Evolutionary conservation across 2,113 vertebrate genomes (phyloP), one percentile per base, ranked within the genome.

Genomic region (Calonectris borealis): DNA sequence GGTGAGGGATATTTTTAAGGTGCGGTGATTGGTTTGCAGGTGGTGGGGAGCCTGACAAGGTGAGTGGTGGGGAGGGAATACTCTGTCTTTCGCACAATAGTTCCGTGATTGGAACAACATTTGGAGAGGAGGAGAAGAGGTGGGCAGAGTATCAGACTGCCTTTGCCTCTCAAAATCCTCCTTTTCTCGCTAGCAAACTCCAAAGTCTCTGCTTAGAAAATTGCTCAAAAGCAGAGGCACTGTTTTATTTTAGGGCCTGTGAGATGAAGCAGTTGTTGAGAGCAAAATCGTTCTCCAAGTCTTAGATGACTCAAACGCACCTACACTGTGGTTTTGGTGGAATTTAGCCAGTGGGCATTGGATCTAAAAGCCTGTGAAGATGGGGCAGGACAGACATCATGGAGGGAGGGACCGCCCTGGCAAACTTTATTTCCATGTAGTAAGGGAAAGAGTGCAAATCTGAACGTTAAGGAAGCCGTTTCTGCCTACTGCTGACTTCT

Each of bases 371-470:
- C 38, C 55, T 73, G 22, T 54, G 57, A 78, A 32, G 52, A 75
- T 48, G 34, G 17, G 57, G 76, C 14, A 75, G 80, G 48, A 86
- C 15, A 76, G n/a, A 62, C 62, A 80, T 58, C 26, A 60, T 3
- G 25, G 51, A 83, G 76, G 76, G 90, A 93, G 40, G 48, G 40
- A 76, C 40, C 2, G 3, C 24, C 6, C 29, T 93, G 85, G 51
- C 68, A 88, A 52, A 58, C 7, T 93, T 88, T 27, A 6, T 94
- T 95, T 96, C 94, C 93, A 89, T 93, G 48, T 38, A 40, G 38
- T 94, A 94, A 95, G 86, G 91, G 81, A 55, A 94, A 94, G 44
- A 82, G 17, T 68, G 27, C 32, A 34, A 78, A 64, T 76, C 21
- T 66, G 25, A 73, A 49, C 5, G 1, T 79, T 38, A 71, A 83